Evolutionary conservation across 2,113 vertebrate genomes (phyloP).

Genomic region (Chitala chitala): DNA sequence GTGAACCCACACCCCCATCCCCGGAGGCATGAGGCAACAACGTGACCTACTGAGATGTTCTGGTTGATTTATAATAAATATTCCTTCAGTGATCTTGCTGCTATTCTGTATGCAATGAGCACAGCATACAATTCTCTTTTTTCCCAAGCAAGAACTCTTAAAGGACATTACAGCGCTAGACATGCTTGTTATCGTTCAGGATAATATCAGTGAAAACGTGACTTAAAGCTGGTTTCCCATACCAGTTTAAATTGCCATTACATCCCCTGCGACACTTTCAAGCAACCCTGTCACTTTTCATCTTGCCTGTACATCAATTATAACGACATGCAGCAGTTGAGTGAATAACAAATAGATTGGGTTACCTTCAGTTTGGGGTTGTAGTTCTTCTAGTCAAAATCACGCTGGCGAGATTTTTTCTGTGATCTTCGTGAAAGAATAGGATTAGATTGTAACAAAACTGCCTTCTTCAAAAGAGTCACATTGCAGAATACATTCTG

Average conservation of each 20-base stretch:
- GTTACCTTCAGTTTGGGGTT: too few species aligned
- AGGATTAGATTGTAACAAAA: not conserved
- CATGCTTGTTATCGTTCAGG: too few species aligned
- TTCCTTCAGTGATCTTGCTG: not conserved
- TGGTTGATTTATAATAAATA: not conserved
- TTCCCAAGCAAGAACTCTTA: not conserved
- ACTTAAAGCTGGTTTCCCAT: too few species aligned
- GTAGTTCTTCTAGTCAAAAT: not conserved
- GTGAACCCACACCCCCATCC: not conserved
- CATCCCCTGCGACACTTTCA: not conserved
- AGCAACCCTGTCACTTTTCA: not conserved
- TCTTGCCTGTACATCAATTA: not conserved
- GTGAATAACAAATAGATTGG: too few species aligned
- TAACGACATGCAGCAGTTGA: not conserved
- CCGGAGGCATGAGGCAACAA: not conserved
- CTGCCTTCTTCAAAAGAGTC: not conserved
- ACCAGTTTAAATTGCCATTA: too few species aligned
- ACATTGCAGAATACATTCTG: too few species aligned
- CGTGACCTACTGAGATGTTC: not conserved
- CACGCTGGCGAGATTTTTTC: not conserved
- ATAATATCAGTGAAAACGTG: too few species aligned
- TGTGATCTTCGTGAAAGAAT: not conserved
- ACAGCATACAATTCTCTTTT: not conserved
- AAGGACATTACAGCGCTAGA: too few species aligned
- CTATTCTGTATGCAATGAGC: not conserved